Conservation (phyloP, 2,113 vertebrate genomes). For the Rhizomys pruinosus region DNA sequence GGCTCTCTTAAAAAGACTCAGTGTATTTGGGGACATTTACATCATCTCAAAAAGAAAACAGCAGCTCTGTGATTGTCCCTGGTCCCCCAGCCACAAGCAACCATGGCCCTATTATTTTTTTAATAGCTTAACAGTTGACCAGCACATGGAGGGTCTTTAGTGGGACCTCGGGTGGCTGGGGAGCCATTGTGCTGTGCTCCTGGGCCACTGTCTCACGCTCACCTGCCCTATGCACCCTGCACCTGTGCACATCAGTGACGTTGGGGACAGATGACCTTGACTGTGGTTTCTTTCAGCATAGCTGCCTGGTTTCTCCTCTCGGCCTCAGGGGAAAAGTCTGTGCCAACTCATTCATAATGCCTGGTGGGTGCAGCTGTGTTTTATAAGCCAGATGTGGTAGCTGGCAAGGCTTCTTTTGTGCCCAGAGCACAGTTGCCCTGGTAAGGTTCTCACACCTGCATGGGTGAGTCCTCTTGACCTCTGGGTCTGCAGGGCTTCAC, state of each 20-base stretch:
- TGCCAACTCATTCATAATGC: not conserved
- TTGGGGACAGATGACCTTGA: not conserved
- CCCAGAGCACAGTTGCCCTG: no score
- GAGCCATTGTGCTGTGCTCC: not conserved
- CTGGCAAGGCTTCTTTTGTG: not conserved
- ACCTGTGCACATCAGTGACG: not conserved
- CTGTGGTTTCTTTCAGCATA: not conserved
- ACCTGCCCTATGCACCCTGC: fast-evolving
- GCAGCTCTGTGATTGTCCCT: no score
- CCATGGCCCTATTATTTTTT: not conserved
- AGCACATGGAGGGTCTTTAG: not conserved
- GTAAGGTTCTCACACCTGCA: not conserved
- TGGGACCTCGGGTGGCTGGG: not conserved
- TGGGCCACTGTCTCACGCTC: not conserved
- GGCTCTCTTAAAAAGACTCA: fast-evolving
- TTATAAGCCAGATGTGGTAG: not conserved
- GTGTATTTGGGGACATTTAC: not conserved
- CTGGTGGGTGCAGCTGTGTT: not conserved
- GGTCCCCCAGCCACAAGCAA: no score
- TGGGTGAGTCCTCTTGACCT: not conserved
- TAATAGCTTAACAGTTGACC: fast-evolving
- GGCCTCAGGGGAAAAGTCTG: not conserved
- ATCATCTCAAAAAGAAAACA: not conserved
- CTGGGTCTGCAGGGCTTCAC: not conserved
- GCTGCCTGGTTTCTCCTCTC: not conserved